Conservation (phyloP, 2,888 invertebrate genomes). For the Dioctria rufipes region DNA sequence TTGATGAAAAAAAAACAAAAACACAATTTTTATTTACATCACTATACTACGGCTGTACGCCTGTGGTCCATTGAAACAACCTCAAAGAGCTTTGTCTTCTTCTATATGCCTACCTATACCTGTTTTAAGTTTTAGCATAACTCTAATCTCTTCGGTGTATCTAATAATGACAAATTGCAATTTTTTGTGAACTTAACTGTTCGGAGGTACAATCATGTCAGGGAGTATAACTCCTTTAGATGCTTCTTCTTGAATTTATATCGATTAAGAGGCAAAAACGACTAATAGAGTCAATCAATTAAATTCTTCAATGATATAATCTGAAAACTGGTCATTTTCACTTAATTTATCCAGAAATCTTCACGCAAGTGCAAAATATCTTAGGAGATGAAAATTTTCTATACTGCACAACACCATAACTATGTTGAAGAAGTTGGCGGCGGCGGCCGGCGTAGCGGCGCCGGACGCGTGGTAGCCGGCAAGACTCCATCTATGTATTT, state of each 20-base stretch:
- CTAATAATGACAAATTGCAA: constrained; percentile 42
- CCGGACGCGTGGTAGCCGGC: background rate
- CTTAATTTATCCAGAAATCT: constrained; percentile 28
- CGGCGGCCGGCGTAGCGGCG: background rate
- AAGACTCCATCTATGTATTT: background rate
- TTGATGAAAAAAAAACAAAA: background rate
- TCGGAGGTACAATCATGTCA: background rate
- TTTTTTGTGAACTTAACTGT: constrained; percentile 11
- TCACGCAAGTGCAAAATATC: constrained; percentile 37
- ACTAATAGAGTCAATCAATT: constrained; percentile 31
- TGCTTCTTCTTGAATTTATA: background rate
- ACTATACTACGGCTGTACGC: background rate
- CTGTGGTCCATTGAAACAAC: background rate
- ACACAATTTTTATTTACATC: background rate
- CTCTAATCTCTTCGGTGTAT: constrained; percentile 17
- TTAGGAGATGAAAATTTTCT: background rate
- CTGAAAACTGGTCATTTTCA: constrained; percentile 36
- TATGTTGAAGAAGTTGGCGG: background rate
- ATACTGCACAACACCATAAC: background rate
- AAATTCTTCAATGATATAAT: constrained; percentile 33
- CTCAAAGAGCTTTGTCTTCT: constrained; percentile 17
- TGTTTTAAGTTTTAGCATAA: constrained; percentile 23
- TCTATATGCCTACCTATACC: background rate
- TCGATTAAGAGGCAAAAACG: background rate
- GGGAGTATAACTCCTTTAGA: constrained; percentile 1